A percentile compares a stretch with the other conserved stretches of the same genome.
phyloP scores from a whole-genome alignment of 2,888 invertebrate species.

The Cheilosia vulpina region DNA sequence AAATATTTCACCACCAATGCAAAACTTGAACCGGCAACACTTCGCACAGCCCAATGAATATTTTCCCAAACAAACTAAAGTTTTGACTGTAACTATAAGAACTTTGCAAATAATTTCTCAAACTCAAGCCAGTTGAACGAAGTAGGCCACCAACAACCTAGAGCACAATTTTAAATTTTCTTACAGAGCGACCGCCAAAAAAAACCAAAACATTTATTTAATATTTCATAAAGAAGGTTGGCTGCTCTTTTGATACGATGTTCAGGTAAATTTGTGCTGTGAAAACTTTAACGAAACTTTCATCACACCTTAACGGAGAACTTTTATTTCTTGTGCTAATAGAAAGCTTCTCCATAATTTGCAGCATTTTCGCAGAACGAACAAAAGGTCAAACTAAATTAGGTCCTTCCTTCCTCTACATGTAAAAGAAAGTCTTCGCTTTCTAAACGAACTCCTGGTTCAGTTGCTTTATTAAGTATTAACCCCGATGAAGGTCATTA shows the following conservation, averaged over 20 bases:
- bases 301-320: conserved; percentile 25
- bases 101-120: not conserved
- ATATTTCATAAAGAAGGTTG: conserved; percentile 4
- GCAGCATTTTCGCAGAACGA: not conserved
- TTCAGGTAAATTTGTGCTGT: not conserved
- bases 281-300: conserved; percentile 27
- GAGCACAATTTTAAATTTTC: not conserved
- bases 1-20: no score
- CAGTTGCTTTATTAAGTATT: conserved; percentile 21
- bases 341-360: not conserved
- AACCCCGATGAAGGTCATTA: conserved; percentile 33
- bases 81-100: not conserved
- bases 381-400: conserved; percentile 1
- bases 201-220: not conserved
- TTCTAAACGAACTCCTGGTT: conserved; percentile 10
- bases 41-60: no score
- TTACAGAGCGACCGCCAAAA: not conserved
- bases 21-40: no score
- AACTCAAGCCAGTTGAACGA: not conserved
- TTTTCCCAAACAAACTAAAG: no score
- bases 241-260: not conserved
- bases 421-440: conserved; percentile 14
- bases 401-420: not conserved
- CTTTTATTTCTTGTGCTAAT: not conserved
- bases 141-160: not conserved